These are phyloP conservation scores for Muntiacus reevesi DNA, from an alignment of 2,113 vertebrate species.

Conservation along the genomic window DNA sequence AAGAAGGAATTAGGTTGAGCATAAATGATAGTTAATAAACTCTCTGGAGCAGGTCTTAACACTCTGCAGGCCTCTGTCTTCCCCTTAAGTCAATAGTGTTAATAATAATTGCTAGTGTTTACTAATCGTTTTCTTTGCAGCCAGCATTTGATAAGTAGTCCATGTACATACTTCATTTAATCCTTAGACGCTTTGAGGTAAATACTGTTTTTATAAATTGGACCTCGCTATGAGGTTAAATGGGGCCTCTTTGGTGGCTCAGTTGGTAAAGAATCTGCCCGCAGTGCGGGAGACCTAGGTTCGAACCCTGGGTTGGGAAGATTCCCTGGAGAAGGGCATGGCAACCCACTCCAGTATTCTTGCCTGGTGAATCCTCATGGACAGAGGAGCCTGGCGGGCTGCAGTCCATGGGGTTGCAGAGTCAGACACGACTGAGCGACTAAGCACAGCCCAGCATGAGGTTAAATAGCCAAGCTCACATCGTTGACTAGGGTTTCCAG, in stretches of 20 bases:
- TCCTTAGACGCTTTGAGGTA: background rate
- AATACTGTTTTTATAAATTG: background rate
- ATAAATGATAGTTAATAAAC: conserved; percentile 5
- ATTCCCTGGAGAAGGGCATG: background rate
- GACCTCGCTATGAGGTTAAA: background rate
- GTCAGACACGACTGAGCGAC: background rate
- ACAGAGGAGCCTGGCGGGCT: background rate
- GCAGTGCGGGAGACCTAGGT: background rate
- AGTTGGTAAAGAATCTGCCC: background rate
- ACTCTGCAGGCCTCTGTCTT: background rate
- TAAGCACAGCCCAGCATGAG: background rate
- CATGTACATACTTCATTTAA: background rate
- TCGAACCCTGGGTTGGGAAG: background rate
- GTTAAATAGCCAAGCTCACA: background rate
- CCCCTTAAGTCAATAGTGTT: background rate
- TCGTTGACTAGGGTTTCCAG: background rate
- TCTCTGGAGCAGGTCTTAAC: background rate
- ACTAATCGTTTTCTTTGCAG: background rate
- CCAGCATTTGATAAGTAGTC: background rate
- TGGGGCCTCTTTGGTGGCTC: background rate
- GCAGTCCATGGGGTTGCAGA: background rate
- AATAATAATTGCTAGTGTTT: background rate
- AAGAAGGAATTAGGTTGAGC: background rate
- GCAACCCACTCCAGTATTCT: background rate
- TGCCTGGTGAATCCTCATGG: background rate